Evolutionary conservation across 2,113 vertebrate species (phyloP).

Genomic region (Notothenia coriiceps): DNA sequence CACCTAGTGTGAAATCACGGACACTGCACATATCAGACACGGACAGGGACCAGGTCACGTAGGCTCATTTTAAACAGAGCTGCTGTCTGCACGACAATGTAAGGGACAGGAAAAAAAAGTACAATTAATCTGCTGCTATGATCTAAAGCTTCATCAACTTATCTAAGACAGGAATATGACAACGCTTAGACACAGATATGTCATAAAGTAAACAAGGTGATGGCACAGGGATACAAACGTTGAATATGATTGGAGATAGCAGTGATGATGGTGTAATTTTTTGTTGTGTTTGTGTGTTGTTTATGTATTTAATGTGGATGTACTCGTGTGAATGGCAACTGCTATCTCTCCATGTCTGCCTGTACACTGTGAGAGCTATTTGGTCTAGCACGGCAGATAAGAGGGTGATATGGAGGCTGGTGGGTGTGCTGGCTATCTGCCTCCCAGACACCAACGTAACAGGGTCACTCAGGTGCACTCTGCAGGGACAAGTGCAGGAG

Average conservation of each 20-base stretch:
- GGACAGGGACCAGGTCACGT: background rate
- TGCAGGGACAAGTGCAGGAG: constrained; percentile 55
- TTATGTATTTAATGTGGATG: constrained; percentile 16
- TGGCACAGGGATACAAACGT: constrained; percentile 21
- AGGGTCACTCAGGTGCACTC: constrained; percentile 73
- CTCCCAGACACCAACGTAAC: constrained; percentile 38
- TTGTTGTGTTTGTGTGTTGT: constrained; percentile 4
- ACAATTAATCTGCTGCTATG: constrained; percentile 18
- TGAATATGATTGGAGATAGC: constrained; percentile 22
- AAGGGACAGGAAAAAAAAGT: background rate
- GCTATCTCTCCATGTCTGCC: constrained; percentile 44
- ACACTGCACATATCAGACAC: constrained; percentile 30
- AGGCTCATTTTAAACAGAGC: constrained; percentile 9
- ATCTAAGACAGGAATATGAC: constrained; percentile 24
- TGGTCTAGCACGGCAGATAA: constrained; percentile 68
- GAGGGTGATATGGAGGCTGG: constrained; percentile 45
- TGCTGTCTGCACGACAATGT: background rate
- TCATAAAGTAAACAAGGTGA: constrained; percentile 14
- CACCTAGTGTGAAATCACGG: constrained; percentile 55
- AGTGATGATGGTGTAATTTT: constrained; percentile 43
- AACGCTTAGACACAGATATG: constrained; percentile 8
- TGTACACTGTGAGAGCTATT: constrained; percentile 50
- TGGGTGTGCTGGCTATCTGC: constrained; percentile 61
- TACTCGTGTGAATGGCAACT: constrained; percentile 34
- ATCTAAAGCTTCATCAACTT: constrained; percentile 54